phyloP scores from a whole-genome alignment of 2,888 invertebrate genomes.

The Ormyrus rosae region DNA sequence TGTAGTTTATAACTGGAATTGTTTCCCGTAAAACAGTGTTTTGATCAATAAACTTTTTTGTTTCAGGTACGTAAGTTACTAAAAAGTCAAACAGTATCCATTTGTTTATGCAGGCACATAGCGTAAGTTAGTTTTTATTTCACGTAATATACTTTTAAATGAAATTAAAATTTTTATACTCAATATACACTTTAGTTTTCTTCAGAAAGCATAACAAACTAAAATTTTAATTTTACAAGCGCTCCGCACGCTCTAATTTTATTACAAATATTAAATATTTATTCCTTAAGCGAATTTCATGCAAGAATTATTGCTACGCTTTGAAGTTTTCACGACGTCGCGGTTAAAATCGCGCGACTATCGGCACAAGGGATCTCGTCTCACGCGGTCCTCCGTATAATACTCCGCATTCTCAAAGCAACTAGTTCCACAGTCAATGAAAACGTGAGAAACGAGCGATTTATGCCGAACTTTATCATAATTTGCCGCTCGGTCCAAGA shows the following conservation, averaged over 20 bases:
- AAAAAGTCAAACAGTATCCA: too few species aligned
- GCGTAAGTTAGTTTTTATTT: too few species aligned
- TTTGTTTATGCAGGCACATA: too few species aligned
- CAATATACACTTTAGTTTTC: too few species aligned
- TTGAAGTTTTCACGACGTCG: conserved; percentile 1
- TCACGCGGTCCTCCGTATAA: conserved; percentile 54
- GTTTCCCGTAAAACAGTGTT: too few species aligned
- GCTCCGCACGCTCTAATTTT: too few species aligned
- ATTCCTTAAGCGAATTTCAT: not conserved
- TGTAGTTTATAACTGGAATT: too few species aligned
- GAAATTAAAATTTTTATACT: too few species aligned
- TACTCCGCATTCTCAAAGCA: conserved; percentile 9
- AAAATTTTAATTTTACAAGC: too few species aligned
- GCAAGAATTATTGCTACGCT: conserved; percentile 19
- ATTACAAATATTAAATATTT: too few species aligned
- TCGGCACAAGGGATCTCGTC: conserved; percentile 52
- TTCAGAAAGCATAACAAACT: too few species aligned
- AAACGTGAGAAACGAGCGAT: conserved; percentile 68
- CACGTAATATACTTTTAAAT: too few species aligned
- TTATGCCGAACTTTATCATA: conserved; percentile 67
- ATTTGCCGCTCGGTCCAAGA: conserved; percentile 57
- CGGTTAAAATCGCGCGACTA: conserved; percentile 16
- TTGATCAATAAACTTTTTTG: not conserved
- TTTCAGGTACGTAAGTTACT: conserved; percentile 22
- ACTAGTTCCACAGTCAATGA: conserved; percentile 55